phyloP scores from a whole-genome alignment of 2,113 vertebrate genomes.

The Neotragus moschatus region DNA sequence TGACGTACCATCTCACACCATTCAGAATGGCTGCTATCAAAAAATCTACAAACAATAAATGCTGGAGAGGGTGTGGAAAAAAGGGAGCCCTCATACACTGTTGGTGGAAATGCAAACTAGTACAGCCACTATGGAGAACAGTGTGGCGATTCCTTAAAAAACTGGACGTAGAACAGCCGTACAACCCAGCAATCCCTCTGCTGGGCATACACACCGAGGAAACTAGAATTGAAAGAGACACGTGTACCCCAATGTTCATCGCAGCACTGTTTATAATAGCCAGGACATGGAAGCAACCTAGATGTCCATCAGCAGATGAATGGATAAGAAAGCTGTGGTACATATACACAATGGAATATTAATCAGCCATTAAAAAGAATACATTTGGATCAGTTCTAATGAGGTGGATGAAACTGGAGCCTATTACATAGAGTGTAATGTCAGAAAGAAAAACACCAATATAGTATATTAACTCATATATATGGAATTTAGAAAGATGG shows the following conservation, averaged over 20 bases:
- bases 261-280: neutral
- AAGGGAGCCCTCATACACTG: neutral
- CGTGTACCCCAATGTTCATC: rapidly evolving
- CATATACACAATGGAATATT: neutral
- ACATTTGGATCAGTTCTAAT: neutral
- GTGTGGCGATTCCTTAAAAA: neutral
- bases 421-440: neutral
- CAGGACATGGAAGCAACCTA: neutral
- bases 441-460: neutral
- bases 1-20: neutral
- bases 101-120: neutral
- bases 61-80: neutral
- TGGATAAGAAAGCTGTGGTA: neutral
- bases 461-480: neutral
- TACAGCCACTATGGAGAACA: neutral
- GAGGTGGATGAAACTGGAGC: neutral
- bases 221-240: neutral
- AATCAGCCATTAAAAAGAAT: neutral
- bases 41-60: neutral
- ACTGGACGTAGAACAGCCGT: neutral
- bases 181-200: neutral
- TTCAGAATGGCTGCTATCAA: neutral
- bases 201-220: neutral
- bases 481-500: neutral
- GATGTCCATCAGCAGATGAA: rapidly evolving